Evolutionary conservation across 2,888 invertebrate species (phyloP), one percentile per base, ranked within the genome.

Genomic region (Drosophila suboccidentalis): DNA sequence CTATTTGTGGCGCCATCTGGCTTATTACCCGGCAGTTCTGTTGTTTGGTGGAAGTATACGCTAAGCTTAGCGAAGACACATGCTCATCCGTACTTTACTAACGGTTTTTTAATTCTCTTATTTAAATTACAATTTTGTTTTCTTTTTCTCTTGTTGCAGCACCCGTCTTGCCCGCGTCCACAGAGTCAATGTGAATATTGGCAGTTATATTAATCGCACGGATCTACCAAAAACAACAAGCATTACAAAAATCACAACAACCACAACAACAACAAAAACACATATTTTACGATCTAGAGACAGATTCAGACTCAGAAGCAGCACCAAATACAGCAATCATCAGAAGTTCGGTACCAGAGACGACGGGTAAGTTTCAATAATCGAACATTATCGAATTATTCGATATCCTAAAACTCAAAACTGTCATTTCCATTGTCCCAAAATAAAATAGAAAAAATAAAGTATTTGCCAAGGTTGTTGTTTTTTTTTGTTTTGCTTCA

Each of bases 111-210:
- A 1, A 8, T 8, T 29, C 3, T 9, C 3, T 6, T 2, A 26
- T 19, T 36, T 19, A 1, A 49, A 57, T 58, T 32, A 17, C 10
- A 38, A 44, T 36, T 4, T 17, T 32, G 46, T 17, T 64, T 22
- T 19, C 13, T 59, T 19, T 50, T 32, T 57, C 39, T 43, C 8
- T 61, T 43, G 13, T 46, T 75, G 4, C 82, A 89, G 89, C 79
- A 78, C 83, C 85, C 88, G 78, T 80, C 72, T 71, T 78, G 80
- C 71, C 76, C 73, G 70, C 74, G 70, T 68, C 73, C 78, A 80
- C 44, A 61, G 71, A 74, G 66, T 64, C 66, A 78, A 75, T 77
- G 78, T 60, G 19, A 73, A 76, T 67, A 80, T 80, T 80, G 80
- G 76, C 80, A 78, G 76, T 54, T 69, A 64, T 51, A 61, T 75